phyloP scores from a whole-genome alignment of 2,113 vertebrate species.

The Oriolus oriolus region DNA sequence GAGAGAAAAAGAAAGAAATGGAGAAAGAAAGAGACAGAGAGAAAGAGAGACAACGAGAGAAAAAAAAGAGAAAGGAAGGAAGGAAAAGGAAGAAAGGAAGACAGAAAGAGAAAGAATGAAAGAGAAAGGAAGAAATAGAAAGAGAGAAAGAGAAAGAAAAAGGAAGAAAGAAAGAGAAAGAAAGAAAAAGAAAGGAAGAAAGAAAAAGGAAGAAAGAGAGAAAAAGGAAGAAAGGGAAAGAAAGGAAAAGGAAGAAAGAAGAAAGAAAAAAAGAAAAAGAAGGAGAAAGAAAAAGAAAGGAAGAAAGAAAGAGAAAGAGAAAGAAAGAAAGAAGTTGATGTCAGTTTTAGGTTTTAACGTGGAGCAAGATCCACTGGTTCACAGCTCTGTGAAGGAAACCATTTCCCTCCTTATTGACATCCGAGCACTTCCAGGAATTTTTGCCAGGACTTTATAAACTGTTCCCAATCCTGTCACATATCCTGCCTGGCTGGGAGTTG shows the following conservation, averaged over 20 bases:
- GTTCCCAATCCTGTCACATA: neutral
- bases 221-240: accelerated
- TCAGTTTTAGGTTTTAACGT: neutral
- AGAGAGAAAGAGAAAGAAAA: neutral
- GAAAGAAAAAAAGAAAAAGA: accelerated
- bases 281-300: too few relatives aligned
- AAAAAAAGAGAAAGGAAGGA: accelerated
- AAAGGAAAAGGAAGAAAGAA: too few relatives aligned
- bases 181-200: too few relatives aligned
- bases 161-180: too few relatives aligned
- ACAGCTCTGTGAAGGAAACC: neutral
- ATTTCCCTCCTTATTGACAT: neutral
- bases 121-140: neutral
- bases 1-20: neutral
- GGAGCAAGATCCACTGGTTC: neutral
- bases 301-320: too few relatives aligned
- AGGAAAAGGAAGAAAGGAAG: too few relatives aligned
- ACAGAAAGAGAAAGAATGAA: accelerated
- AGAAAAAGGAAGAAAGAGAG: too few relatives aligned
- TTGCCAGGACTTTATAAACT: neutral
- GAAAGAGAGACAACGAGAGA: accelerated
- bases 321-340: too few relatives aligned
- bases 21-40: accelerated
- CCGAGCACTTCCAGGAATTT: conserved; percentile 9
- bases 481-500: neutral